phyloP scores from a whole-genome alignment of 2,888 invertebrate species.

The Minunthozetes semirufus region DNA sequence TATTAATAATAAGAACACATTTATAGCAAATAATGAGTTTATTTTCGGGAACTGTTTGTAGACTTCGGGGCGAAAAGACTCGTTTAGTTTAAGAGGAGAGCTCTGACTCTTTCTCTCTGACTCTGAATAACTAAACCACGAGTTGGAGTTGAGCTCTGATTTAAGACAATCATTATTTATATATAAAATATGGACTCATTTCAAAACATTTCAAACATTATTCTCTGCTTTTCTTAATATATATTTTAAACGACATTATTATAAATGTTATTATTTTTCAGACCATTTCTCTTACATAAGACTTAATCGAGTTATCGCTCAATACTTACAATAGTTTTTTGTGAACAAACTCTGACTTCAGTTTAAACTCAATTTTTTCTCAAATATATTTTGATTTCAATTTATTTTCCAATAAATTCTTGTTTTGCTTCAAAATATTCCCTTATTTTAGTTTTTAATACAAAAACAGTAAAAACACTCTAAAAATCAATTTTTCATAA shows the following conservation, averaged over 20 bases:
- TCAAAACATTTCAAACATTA: background rate
- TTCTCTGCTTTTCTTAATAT: background rate
- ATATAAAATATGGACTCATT: constrained; percentile 11
- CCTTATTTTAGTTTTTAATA: background rate
- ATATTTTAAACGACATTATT: constrained; percentile 15
- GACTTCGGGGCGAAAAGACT: constrained; percentile 23
- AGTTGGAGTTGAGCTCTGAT: background rate
- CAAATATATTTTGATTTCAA: background rate
- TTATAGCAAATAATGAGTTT: constrained; percentile 8
- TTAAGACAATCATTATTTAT: constrained; percentile 14
- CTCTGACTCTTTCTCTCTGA: background rate
- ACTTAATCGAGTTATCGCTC: constrained; percentile 6
- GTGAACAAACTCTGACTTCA: background rate
- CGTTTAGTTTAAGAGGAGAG: constrained; percentile 1
- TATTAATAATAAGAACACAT: constrained; percentile 2
- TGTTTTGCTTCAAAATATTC: background rate
- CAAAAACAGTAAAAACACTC: too few relatives aligned
- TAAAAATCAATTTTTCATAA: too few relatives aligned
- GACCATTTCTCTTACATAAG: constrained; percentile 8
- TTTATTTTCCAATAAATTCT: background rate
- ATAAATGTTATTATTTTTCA: constrained; percentile 15
- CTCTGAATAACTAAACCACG: background rate
- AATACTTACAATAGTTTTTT: background rate
- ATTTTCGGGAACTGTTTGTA: constrained; percentile 3
- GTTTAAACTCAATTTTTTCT: background rate